Evolutionary conservation across 2,797 vertebrate genomes (phyloP), one percentile per base, ranked within the genome.

Genomic region (Jordanella pulchra): DNA sequence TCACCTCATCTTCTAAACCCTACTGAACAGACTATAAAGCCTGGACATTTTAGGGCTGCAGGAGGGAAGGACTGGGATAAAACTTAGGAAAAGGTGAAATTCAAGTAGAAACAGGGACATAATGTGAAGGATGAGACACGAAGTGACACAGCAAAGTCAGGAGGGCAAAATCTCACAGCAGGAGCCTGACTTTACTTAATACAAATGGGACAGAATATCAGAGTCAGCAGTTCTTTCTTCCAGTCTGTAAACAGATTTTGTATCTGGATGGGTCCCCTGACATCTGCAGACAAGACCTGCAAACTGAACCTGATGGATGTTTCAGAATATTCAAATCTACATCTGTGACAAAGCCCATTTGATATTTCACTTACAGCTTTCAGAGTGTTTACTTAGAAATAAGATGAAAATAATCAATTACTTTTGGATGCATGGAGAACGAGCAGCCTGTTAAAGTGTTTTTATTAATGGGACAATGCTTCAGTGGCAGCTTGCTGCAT

Each of bases 181-280:
- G 71, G 39, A 39, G 48, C 55, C 32, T 2, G 7, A 32, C 48
- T 70, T 76, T 54, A 76, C 75, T 61, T 70, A 27, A 27, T 30
- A 74, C 67, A 13, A 44, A 0, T 35, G 54, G 71, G 71, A 76
- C 71, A 65, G 27, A 47, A 76, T 32, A 25, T 32, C n/a, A 0
- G 44, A 51, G 77, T 85, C 81, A 85, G 81, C 79, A 12, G 23
- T 72, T 70, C 53, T 21, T 12, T 44, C 54, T 55, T 14, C 51
- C 65, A 78, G 56, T 13, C 51, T 77, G 65, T 66, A 65, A 4
- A 73, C 44, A 68, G 30, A 61, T 48, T 64, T 53, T 51, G 48
- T 56, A 56, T 27, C 51, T 71, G 69, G 75, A 3, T 23, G 69
- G 32, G 55, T 82, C 80, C 75, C 75, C 71, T 80, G 73, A 53